Percentiles rank a stretch among this genome's conserved stretches.
Evolutionary conservation across 2,888 invertebrate species (phyloP).

Genomic region (Ectobius pallidus): DNA sequence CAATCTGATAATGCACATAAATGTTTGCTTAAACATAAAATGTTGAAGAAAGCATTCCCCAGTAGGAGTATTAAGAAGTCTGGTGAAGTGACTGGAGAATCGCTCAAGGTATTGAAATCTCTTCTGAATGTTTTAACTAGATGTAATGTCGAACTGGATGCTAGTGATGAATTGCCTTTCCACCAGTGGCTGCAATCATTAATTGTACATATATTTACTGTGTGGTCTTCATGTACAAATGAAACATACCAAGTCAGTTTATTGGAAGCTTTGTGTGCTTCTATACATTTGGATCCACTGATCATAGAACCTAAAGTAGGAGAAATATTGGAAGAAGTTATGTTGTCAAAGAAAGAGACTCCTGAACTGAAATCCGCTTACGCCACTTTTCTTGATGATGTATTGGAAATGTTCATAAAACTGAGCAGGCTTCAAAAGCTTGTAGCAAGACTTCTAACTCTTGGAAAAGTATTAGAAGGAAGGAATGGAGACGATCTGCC

Average conservation of each 20-base stretch:
- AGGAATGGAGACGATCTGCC: not conserved
- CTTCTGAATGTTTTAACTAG: not conserved
- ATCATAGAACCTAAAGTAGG: not conserved
- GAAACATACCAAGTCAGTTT: not conserved
- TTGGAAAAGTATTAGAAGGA: conserved; percentile 1
- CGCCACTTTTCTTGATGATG: not conserved
- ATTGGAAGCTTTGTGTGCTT: not conserved
- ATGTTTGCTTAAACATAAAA: conserved; percentile 1
- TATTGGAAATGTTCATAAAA: conserved; percentile 21
- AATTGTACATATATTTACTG: not conserved
- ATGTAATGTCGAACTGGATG: not conserved
- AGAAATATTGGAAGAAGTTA: not conserved
- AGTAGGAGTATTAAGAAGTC: not conserved
- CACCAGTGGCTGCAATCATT: not conserved
- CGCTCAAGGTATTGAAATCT: not conserved
- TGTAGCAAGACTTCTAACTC: conserved; percentile 20
- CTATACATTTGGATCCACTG: not conserved
- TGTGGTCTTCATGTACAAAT: not conserved
- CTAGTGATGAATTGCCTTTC: not conserved
- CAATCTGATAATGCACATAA: not conserved
- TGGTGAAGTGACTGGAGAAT: not conserved
- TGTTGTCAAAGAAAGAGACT: conserved; percentile 5
- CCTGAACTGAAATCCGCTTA: not conserved
- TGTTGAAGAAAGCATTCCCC: conserved; percentile 1
- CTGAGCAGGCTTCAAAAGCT: conserved; percentile 34